Evolutionary conservation across 2,888 invertebrate genomes (phyloP), one percentile per base, ranked within the genome.

Genomic region (Epiblema foenella): DNA sequence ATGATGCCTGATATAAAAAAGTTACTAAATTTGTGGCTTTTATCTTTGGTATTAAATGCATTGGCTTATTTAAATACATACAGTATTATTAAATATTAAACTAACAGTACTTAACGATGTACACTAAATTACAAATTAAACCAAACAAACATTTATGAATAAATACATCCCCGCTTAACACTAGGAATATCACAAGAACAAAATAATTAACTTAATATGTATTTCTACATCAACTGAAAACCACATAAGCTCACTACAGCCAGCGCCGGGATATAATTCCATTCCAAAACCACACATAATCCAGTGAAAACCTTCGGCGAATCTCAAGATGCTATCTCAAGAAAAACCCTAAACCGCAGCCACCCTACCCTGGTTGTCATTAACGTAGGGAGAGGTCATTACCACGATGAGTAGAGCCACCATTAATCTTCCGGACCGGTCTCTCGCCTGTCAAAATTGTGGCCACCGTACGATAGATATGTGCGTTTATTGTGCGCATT

Each of bases 361-460:
- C 80, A 89, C 87, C 88, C 86, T 85, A 87, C 83, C 75, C 80
- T 82, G 86, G 88, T 90, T 90, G 92, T 93, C 93, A 93, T 93
- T 93, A 93, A 79, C 84, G 78, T 78, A 83, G 85, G 85, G 87
- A 81, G 89, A 89, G 90, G 90, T 93, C 93, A 93, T 93, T 93
- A 93, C 93, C 81, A 84, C 92, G 93, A 93, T 93, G 93, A 93
- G 93, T 89, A 90, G 90, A 85, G 77, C 86, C 76, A 83, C 88
- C 92, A 93, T 93, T 93, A 93, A 93, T 93, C 93, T 91, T 91
- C 81, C 74, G 83, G 91, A 88, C 90, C 89, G 90, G 92, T 92
- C 93, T 87, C 89, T 77, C 76, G 82, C 76, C 91, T 91, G 93
- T 93, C 93, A 93, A 92, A 93, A 92, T 91, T 88, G 91, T 93